These are phyloP conservation scores for Sinocyclocheilus anophthalmus DNA, from an alignment of 2,113 vertebrate species.

Conservation along the genomic window DNA sequence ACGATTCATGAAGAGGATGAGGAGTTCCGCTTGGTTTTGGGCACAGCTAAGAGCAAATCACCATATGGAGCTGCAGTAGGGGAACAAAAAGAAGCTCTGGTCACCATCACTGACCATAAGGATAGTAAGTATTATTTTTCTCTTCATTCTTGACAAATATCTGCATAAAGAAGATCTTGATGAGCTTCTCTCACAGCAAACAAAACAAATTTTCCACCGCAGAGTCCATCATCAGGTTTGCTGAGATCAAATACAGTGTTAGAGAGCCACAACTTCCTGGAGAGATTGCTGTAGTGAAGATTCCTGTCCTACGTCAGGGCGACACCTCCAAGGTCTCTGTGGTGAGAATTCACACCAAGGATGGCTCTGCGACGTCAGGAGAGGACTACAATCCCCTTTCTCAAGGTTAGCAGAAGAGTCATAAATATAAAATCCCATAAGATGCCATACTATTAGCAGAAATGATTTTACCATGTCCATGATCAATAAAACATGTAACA, in stretches of 20 bases:
- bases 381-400: constrained; percentile 86
- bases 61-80: constrained; percentile 76
- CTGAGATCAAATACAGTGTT: constrained; percentile 84
- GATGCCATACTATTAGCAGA: no score
- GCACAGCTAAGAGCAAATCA: constrained; percentile 78
- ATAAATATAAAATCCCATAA: neutral
- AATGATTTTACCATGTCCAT: neutral
- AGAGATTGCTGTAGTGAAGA: constrained; percentile 72
- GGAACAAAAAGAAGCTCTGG: constrained; percentile 78
- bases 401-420: constrained; percentile 70
- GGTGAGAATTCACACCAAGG: constrained; percentile 84
- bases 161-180: neutral
- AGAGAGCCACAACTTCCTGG: constrained; percentile 79
- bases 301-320: constrained; percentile 77
- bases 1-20: constrained; percentile 81
- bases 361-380: constrained; percentile 84
- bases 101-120: constrained; percentile 81
- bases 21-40: constrained; percentile 81
- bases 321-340: constrained; percentile 83
- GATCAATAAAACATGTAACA: neutral
- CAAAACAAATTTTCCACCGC: constrained; percentile 1
- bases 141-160: neutral
- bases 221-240: constrained; percentile 84
- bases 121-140: constrained; percentile 75
- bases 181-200: neutral